Percentiles rank a stretch among this genome's conserved stretches.
These are phyloP conservation scores for Coregonus clupeaformis DNA, from an alignment of 2,113 vertebrate genomes.

Conservation along the genomic window DNA sequence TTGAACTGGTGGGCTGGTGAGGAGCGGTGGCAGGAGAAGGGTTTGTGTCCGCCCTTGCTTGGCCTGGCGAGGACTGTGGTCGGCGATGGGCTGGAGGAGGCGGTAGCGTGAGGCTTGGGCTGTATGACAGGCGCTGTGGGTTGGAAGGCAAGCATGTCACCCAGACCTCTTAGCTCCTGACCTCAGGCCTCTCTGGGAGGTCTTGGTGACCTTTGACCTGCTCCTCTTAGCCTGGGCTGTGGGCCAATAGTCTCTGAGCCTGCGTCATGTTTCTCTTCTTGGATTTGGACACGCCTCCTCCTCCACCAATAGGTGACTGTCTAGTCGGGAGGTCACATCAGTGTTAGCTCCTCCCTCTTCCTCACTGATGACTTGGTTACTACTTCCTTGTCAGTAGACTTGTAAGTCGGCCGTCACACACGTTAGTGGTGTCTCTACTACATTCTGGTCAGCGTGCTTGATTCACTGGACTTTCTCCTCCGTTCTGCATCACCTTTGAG, in stretches of 20 bases:
- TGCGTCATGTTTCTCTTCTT: background rate
- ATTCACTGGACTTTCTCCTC: background rate
- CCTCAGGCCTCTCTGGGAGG: too few species aligned
- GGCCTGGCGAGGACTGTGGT: background rate
- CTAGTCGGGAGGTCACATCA: background rate
- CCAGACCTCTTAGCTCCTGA: too few species aligned
- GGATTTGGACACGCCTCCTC: background rate
- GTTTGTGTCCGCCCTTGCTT: background rate
- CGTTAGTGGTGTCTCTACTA: background rate
- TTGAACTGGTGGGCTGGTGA: background rate
- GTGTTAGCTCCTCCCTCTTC: background rate
- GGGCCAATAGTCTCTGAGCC: background rate
- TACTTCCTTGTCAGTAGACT: constrained; percentile 4
- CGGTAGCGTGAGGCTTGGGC: too few species aligned
- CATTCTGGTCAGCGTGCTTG: background rate
- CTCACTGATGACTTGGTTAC: background rate
- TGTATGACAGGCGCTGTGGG: background rate
- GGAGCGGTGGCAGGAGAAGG: background rate
- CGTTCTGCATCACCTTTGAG: background rate
- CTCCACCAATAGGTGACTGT: background rate
- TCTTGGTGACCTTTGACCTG: too few species aligned
- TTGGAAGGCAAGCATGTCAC: background rate
- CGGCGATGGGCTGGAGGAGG: background rate
- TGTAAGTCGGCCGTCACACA: background rate
- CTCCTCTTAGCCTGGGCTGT: background rate